Conservation (phyloP, 2,888 invertebrate species). For the Noctua fimbriata region DNA sequence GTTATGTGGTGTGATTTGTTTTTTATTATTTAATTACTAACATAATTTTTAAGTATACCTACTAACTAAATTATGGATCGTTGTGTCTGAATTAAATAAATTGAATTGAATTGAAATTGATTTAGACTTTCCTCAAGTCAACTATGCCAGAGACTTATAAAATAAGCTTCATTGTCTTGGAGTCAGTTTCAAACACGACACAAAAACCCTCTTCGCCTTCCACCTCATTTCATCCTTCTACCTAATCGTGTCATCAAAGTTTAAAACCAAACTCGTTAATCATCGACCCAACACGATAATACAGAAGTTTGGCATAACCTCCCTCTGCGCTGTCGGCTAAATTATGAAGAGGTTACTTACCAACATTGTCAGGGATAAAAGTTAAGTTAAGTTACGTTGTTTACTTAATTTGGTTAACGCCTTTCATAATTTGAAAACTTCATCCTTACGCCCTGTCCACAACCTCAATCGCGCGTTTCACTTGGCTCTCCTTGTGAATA, state of each 20-base stretch:
- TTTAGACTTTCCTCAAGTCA: not conserved
- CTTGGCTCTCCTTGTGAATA: not conserved
- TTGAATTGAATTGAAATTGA: not conserved
- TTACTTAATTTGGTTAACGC: slow-evolving; percentile 18
- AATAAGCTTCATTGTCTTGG: not conserved
- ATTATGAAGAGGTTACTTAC: slow-evolving; percentile 43
- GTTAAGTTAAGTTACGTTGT: slow-evolving; percentile 27
- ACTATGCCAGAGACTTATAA: not conserved
- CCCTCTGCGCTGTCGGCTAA: slow-evolving; percentile 25
- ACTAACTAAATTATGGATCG: too few relatives aligned
- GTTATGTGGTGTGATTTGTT: too few relatives aligned
- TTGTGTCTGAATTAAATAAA: too few relatives aligned
- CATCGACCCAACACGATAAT: slow-evolving; percentile 39
- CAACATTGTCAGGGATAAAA: slow-evolving; percentile 40
- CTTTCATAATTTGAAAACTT: slow-evolving; percentile 2
- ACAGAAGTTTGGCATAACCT: slow-evolving; percentile 41
- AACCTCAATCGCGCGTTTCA: not conserved
- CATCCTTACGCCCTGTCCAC: not conserved
- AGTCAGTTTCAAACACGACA: slow-evolving; percentile 9
- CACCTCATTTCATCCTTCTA: slow-evolving; percentile 22
- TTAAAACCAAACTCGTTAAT: slow-evolving; percentile 49
- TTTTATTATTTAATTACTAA: too few relatives aligned
- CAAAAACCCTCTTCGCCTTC: slow-evolving; percentile 4
- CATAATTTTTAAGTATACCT: too few relatives aligned
- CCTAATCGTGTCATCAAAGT: slow-evolving; percentile 35